Evolutionary conservation across 2,113 vertebrate genomes (phyloP).

Genomic region (Galbula dea): DNA sequence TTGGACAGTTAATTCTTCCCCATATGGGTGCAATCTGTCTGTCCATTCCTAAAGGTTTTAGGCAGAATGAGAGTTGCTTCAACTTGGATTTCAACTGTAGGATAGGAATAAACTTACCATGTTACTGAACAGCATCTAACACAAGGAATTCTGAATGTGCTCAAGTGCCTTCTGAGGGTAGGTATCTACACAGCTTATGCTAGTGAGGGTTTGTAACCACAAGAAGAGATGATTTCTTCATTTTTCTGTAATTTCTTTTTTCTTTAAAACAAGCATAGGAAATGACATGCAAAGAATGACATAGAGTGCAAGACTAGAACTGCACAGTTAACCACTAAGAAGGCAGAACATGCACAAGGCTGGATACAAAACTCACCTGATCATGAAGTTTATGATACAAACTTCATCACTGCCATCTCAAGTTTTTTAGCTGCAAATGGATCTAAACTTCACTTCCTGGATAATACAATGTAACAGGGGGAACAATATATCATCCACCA

Average conservation of each 20-base stretch:
- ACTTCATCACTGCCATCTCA: background rate
- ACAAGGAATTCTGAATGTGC: background rate
- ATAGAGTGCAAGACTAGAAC: background rate
- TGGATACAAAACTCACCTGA: background rate
- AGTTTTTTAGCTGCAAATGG: background rate
- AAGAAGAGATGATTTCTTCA: background rate
- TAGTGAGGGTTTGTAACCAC: background rate
- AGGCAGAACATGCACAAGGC: background rate
- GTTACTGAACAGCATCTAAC: background rate
- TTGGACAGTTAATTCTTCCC: background rate
- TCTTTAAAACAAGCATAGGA: background rate
- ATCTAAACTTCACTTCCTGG: background rate
- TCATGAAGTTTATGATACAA: background rate
- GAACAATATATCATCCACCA: background rate
- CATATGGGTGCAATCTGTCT: background rate
- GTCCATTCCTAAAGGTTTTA: background rate
- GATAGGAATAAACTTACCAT: background rate
- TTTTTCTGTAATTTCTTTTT: background rate
- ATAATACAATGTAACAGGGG: background rate
- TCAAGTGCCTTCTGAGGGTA: background rate
- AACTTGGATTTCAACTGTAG: background rate
- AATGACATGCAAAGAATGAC: background rate
- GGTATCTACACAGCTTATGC: background rate
- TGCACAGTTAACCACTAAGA: background rate
- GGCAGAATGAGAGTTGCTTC: background rate